Conservation (phyloP, 1,140 invertebrate species). For the Lamellibrachia luymesi region DNA sequence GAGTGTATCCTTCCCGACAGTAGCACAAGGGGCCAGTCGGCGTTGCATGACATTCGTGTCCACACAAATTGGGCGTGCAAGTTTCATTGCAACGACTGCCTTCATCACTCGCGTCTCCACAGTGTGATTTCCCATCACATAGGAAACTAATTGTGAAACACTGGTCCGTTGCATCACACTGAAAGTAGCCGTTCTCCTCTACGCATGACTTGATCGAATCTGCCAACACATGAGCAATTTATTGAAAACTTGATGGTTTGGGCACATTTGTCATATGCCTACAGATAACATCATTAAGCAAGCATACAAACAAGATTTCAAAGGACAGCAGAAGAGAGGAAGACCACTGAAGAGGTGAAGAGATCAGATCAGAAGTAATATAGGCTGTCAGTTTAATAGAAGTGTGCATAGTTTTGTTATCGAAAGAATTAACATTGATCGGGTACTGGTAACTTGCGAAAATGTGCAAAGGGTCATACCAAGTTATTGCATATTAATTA, state of each 20-base stretch:
- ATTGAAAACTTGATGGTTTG: slow-evolving; percentile 51
- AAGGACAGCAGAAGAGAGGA: too few species aligned
- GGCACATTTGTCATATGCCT: slow-evolving; percentile 55
- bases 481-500: too few species aligned
- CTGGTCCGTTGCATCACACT: background rate
- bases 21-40: background rate
- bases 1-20: background rate
- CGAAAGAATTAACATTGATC: too few species aligned
- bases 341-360: too few species aligned
- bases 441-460: too few species aligned
- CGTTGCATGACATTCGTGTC: background rate
- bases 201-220: background rate
- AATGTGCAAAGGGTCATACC: background rate
- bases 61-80: background rate
- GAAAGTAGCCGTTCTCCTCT: background rate
- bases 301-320: too few species aligned
- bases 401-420: background rate
- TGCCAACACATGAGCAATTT: background rate
- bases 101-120: slow-evolving; percentile 49
- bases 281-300: too few species aligned
- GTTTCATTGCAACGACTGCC: slow-evolving; percentile 30
- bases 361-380: too few species aligned
- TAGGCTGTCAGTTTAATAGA: slow-evolving; percentile 45
- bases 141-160: slow-evolving; percentile 40
- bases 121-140: slow-evolving; percentile 58